Percentiles rank a stretch among this genome's conserved stretches.
Evolutionary conservation across 2,888 invertebrate genomes (phyloP).

Genomic region (Elaeidobius kamerunicus): DNA sequence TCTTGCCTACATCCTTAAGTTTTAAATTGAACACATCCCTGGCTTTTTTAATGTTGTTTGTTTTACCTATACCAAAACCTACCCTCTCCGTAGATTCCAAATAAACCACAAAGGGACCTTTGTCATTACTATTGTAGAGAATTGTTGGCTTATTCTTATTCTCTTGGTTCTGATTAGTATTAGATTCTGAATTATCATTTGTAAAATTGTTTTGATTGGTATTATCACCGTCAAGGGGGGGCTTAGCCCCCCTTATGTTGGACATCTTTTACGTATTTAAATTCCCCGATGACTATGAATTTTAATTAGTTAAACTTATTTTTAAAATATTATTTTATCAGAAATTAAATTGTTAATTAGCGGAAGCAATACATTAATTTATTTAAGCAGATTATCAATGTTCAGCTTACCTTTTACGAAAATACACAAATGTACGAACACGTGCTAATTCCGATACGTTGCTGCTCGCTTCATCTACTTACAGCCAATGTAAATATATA

Average conservation of each 20-base stretch:
- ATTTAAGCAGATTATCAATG: no score
- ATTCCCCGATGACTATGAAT: neutral
- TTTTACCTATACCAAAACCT: neutral
- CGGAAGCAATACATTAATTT: no score
- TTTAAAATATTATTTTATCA: no score
- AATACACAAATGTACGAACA: no score
- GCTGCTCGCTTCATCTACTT: no score
- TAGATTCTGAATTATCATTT: neutral
- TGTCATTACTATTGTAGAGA: neutral
- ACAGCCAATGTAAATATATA: no score
- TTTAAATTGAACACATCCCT: slow-evolving; percentile 1
- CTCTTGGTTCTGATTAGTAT: neutral
- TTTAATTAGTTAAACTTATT: no score
- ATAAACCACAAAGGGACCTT: neutral
- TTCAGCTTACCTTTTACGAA: no score
- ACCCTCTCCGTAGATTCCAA: slow-evolving; percentile 3
- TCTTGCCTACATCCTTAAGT: neutral
- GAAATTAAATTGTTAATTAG: no score
- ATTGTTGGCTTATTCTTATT: neutral
- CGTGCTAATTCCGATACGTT: no score
- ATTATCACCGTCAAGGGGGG: neutral
- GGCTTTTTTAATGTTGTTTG: slow-evolving; percentile 2
- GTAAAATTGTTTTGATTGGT: neutral
- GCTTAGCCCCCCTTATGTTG: neutral
- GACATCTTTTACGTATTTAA: neutral